phyloP scores from a whole-genome alignment of 2,888 invertebrate species.

The Gymnocheta viridis region DNA sequence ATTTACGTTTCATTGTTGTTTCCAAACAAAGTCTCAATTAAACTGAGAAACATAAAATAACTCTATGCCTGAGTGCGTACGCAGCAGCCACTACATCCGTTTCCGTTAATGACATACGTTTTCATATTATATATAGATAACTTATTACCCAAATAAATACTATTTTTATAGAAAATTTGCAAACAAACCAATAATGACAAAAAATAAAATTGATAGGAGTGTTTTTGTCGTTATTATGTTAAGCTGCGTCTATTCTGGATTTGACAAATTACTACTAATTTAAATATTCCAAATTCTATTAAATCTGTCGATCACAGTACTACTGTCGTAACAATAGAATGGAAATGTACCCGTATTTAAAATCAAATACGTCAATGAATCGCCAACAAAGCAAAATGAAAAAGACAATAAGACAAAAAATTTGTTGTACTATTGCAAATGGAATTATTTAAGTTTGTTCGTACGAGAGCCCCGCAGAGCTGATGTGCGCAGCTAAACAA shows the following conservation, averaged over 20 bases:
- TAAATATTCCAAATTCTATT: constrained; percentile 65
- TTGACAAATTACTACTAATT: constrained; percentile 65
- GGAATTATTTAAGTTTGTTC: not conserved
- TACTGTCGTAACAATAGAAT: constrained; percentile 1
- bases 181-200: constrained; percentile 24
- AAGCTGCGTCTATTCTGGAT: constrained; percentile 18
- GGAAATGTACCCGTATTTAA: constrained; percentile 11
- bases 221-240: constrained; percentile 26
- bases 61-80: constrained; percentile 76
- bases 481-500: no score
- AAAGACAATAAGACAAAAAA: not conserved
- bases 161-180: constrained; percentile 26
- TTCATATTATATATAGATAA: constrained; percentile 15
- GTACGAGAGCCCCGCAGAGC: not conserved
- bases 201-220: constrained; percentile 50
- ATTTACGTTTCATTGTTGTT: constrained; percentile 17
- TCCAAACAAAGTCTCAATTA: constrained; percentile 18
- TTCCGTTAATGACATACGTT: constrained; percentile 75
- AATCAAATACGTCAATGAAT: constrained; percentile 34
- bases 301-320: constrained; percentile 62
- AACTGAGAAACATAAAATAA: constrained; percentile 35
- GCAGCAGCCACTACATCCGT: constrained; percentile 80
- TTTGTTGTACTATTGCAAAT: not conserved
- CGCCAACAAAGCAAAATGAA: not conserved
- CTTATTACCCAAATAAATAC: not conserved